Conservation (phyloP, 1,140 invertebrate genomes). For the Ostrea denselamellosa region DNA sequence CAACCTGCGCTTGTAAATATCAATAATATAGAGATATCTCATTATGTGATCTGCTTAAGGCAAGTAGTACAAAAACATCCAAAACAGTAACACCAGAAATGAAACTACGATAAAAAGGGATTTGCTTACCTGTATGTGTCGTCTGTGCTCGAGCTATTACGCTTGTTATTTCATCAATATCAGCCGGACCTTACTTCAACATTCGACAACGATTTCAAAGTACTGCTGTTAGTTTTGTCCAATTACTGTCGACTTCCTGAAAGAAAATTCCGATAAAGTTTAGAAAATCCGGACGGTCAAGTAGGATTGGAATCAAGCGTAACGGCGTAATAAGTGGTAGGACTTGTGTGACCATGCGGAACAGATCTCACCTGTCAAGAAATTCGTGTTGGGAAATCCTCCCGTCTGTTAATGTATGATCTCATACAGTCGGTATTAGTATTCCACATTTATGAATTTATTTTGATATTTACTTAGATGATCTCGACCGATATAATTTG, state of each 20-base stretch:
- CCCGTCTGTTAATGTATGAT: background rate
- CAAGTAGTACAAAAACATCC: background rate
- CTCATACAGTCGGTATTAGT: background rate
- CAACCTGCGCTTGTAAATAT: background rate
- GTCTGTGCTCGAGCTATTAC: background rate
- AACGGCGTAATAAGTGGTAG: background rate
- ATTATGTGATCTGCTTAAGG: background rate
- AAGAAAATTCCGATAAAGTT: background rate
- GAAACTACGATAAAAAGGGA: background rate
- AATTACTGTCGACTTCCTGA: conserved; percentile 4
- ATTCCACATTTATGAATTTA: background rate
- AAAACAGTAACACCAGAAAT: background rate
- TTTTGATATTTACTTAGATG: background rate
- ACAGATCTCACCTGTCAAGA: background rate
- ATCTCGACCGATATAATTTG: no score
- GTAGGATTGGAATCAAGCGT: background rate
- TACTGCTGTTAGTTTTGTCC: background rate
- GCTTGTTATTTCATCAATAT: background rate
- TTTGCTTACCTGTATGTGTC: background rate
- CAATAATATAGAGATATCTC: background rate
- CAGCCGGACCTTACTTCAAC: background rate
- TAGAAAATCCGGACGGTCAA: background rate
- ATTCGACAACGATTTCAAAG: background rate
- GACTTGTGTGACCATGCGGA: conserved; percentile 1
- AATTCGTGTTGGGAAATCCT: background rate